Evolutionary conservation across 2,888 invertebrate genomes (phyloP).

Genomic region (Ptychoptera contaminata): DNA sequence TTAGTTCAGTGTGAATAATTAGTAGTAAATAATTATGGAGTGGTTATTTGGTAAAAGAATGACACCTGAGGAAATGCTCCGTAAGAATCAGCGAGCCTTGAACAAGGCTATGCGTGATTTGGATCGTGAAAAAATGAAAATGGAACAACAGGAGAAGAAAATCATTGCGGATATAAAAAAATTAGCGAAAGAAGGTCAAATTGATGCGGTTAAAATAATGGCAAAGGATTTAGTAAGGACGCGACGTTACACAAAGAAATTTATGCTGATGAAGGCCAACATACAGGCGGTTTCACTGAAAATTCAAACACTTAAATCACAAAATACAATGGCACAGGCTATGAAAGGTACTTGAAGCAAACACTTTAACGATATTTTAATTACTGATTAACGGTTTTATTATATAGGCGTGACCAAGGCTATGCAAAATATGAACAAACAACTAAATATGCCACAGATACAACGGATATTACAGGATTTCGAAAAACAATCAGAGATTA

Average conservation of each 20-base stretch:
- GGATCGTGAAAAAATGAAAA: slow-evolving; percentile 81
- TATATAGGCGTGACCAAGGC: slow-evolving; percentile 73
- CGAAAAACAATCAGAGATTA: slow-evolving; percentile 98
- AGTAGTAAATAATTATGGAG: slow-evolving; percentile 45
- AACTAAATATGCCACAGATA: slow-evolving; percentile 95
- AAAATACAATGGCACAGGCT: slow-evolving; percentile 98
- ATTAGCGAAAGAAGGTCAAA: slow-evolving; percentile 97
- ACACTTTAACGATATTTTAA: neutral
- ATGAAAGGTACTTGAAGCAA: slow-evolving; percentile 55
- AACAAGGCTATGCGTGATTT: slow-evolving; percentile 97
- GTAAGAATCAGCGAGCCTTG: slow-evolving; percentile 94
- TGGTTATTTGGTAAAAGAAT: slow-evolving; percentile 94
- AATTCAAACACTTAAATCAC: slow-evolving; percentile 93
- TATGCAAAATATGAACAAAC: slow-evolving; percentile 96
- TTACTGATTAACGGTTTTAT: neutral
- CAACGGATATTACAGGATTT: slow-evolving; percentile 95
- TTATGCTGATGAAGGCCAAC: slow-evolving; percentile 98
- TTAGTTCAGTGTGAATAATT: no score
- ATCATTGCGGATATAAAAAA: slow-evolving; percentile 96
- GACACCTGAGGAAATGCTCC: slow-evolving; percentile 94
- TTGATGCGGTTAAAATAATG: slow-evolving; percentile 99
- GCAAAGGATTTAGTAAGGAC: slow-evolving; percentile 97
- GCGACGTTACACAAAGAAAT: slow-evolving; percentile 88
- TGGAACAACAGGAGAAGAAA: slow-evolving; percentile 99
- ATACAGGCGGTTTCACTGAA: slow-evolving; percentile 96